Percentiles rank a stretch among this genome's conserved stretches.
phyloP scores from a whole-genome alignment of 2,888 invertebrate species.

The Nasonovia ribisnigri region DNA sequence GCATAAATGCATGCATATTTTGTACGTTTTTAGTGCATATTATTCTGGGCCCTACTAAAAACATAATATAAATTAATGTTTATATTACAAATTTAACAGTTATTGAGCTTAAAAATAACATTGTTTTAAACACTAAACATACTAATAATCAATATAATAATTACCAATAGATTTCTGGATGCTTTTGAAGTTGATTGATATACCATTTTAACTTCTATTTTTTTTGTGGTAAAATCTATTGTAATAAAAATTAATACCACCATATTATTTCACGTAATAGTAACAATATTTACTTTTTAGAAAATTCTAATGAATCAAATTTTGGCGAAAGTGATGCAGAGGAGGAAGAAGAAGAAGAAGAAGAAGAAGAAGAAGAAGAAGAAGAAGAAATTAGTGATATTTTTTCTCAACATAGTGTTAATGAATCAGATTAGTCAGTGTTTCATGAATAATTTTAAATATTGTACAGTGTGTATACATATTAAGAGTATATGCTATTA shows the following conservation, averaged over 20 bases:
- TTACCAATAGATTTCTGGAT: background rate
- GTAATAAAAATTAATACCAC: background rate
- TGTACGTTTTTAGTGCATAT: too few relatives aligned
- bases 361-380: constrained; percentile 52
- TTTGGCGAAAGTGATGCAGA: constrained; percentile 58
- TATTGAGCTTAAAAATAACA: background rate
- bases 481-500: background rate
- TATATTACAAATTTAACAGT: too few relatives aligned
- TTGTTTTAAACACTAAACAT: background rate
- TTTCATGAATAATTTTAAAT: background rate
- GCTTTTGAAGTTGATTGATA: background rate
- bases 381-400: constrained; percentile 62
- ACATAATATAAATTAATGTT: too few relatives aligned
- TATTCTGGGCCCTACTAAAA: too few relatives aligned
- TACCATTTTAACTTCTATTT: background rate
- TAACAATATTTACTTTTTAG: constrained; percentile 28
- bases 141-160: background rate
- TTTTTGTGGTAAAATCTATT: background rate
- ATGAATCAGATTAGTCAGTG: constrained; percentile 55
- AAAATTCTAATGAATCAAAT: constrained; percentile 61
- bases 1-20: too few relatives aligned
- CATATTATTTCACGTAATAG: background rate
- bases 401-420: constrained; percentile 58
- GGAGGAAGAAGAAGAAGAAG: constrained; percentile 49
- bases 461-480: background rate